Evolutionary conservation across 2,113 vertebrate species (phyloP).

Genomic region (Platichthys flesus): DNA sequence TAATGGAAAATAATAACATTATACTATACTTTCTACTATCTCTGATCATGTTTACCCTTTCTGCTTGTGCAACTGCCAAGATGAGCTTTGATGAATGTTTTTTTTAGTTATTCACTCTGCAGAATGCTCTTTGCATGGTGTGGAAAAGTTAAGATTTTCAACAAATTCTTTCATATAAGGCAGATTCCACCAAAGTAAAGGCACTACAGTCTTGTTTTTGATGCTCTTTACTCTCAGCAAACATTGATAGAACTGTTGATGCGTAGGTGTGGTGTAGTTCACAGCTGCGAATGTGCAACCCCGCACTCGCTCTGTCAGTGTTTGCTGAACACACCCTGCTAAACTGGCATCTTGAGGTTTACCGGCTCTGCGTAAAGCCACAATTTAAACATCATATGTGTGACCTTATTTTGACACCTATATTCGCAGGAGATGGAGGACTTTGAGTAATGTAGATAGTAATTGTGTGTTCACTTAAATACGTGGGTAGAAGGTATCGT

Average conservation of each 20-base stretch:
- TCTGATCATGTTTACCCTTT: too few relatives aligned
- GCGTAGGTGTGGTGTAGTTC: slow-evolving; percentile 25
- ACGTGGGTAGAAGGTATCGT: neutral
- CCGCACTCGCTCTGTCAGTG: neutral
- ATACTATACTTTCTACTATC: too few relatives aligned
- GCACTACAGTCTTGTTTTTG: neutral
- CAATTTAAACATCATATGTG: neutral
- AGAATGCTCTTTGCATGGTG: too few relatives aligned
- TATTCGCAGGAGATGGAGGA: neutral
- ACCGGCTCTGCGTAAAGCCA: slow-evolving; percentile 7
- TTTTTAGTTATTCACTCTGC: too few relatives aligned
- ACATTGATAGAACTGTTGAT: neutral
- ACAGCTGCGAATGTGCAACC: neutral
- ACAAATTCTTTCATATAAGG: neutral
- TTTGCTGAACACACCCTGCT: slow-evolving; percentile 31
- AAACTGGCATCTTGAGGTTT: slow-evolving; percentile 77
- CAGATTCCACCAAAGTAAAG: neutral
- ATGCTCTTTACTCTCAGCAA: slow-evolving; percentile 17
- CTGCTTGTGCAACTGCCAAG: too few relatives aligned
- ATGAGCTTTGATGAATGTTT: too few relatives aligned
- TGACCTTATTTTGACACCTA: slow-evolving; percentile 34
- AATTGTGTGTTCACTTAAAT: neutral
- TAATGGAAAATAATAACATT: too few relatives aligned
- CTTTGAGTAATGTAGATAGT: too few relatives aligned
- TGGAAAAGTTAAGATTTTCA: neutral